Conservation (phyloP, 1,140 invertebrate genomes). For the Ooceraea biroi region DNA sequence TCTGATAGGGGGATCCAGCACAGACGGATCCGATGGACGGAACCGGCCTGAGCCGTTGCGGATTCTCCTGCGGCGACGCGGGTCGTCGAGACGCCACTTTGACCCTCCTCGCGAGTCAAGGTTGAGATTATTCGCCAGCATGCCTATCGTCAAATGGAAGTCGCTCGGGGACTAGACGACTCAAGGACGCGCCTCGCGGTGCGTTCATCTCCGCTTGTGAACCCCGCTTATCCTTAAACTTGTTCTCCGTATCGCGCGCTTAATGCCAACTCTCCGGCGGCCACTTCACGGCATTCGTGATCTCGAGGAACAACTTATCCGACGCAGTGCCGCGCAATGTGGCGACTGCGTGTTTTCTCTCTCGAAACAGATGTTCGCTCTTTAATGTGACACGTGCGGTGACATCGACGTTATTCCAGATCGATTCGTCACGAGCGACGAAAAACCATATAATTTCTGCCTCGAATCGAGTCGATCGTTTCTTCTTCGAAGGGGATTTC, state of each 20-base stretch:
- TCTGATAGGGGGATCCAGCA: constrained; percentile 5
- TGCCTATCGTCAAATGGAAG: constrained; percentile 7
- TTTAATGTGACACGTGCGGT: background rate
- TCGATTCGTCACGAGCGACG: background rate
- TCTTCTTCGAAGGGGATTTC: constrained; percentile 5
- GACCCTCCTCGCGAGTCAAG: constrained; percentile 66
- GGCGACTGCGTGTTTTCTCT: constrained; percentile 14
- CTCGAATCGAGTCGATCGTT: constrained; percentile 11
- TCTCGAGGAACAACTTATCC: background rate
- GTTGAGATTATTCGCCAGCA: constrained; percentile 60
- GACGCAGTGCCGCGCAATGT: background rate
- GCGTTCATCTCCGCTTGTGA: constrained; percentile 8
- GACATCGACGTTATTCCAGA: background rate
- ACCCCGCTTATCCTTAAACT: constrained; percentile 30
- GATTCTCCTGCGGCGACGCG: background rate
- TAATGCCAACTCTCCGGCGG: background rate
- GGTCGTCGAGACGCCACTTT: constrained; percentile 45
- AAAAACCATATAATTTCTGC: constrained; percentile 1
- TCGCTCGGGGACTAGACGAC: background rate
- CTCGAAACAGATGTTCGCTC: constrained; percentile 2
- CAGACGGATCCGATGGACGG: background rate
- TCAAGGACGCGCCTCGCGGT: constrained; percentile 49
- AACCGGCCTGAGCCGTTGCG: background rate
- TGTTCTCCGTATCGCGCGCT: background rate
- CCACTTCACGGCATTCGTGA: background rate